Evolutionary conservation across 2,888 invertebrate genomes (phyloP).

Genomic region (Nemurella pictetii): DNA sequence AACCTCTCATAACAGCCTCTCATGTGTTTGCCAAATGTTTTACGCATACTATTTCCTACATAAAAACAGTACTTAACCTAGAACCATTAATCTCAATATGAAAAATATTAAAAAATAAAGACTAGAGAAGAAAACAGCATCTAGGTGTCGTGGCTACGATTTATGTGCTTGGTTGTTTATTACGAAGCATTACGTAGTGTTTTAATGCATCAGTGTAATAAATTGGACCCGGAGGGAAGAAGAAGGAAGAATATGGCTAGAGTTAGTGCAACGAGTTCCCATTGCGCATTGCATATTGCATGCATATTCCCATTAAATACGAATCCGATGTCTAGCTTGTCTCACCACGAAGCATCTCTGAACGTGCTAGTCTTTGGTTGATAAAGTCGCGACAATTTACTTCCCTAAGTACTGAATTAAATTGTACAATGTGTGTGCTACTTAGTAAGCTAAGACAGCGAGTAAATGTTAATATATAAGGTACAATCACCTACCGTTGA

Average conservation of each 20-base stretch:
- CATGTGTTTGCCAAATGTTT: background rate
- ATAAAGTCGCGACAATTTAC: too few relatives aligned
- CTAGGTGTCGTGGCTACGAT: background rate
- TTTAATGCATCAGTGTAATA: background rate
- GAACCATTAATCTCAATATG: background rate
- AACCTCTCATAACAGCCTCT: background rate
- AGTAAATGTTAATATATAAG: too few relatives aligned
- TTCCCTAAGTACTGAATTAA: too few relatives aligned
- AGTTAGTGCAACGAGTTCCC: background rate
- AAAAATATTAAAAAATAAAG: background rate
- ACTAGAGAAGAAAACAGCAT: background rate
- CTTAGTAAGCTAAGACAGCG: too few relatives aligned
- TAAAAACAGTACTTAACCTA: background rate
- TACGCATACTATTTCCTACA: background rate
- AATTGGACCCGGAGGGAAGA: background rate
- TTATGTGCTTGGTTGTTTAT: background rate
- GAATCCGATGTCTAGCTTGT: background rate
- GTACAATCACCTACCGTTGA: too few relatives aligned
- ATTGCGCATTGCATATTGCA: background rate
- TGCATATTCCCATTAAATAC: background rate
- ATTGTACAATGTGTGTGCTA: too few relatives aligned
- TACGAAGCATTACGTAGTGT: background rate
- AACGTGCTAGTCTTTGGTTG: too few relatives aligned
- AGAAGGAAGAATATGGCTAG: background rate
- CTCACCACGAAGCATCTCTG: background rate